A percentile compares a stretch with the other conserved stretches of the same genome.
These are phyloP conservation scores for Scolanthus callimorphus DNA, from an alignment of 92 coral and sea anemone species.

Conservation along the genomic window DNA sequence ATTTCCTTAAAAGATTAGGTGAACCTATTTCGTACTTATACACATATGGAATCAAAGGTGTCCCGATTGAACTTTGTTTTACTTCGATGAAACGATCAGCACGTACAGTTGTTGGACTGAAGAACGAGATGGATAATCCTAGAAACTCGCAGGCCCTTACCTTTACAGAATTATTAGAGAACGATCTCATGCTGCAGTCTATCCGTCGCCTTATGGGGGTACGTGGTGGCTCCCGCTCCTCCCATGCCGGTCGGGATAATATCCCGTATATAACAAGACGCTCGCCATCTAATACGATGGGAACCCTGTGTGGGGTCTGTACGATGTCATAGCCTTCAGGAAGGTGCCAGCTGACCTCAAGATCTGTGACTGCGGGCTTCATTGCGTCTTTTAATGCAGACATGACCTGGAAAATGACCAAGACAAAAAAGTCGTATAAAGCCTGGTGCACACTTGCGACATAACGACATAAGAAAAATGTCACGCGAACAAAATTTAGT, in stretches of 20 bases:
- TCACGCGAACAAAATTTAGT: too few relatives aligned
- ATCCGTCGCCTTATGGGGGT: constrained; percentile 54
- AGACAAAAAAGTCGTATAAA: neutral
- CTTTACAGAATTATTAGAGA: constrained; percentile 75
- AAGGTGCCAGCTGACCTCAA: constrained; percentile 95
- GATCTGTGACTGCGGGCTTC: constrained; percentile 86
- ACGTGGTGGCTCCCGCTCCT: constrained; percentile 67
- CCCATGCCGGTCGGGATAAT: constrained; percentile 67
- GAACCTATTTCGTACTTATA: too few relatives aligned
- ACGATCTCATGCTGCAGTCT: constrained; percentile 74
- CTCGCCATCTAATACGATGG: constrained; percentile 57
- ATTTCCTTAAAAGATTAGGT: too few relatives aligned
- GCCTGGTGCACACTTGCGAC: too few relatives aligned
- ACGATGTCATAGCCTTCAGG: constrained; percentile 85
- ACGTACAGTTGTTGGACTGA: too few relatives aligned
- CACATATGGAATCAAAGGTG: too few relatives aligned
- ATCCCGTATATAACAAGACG: constrained; percentile 79
- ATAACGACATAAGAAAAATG: too few relatives aligned
- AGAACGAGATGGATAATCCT: too few relatives aligned
- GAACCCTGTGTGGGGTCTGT: constrained; percentile 68
- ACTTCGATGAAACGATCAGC: too few relatives aligned
- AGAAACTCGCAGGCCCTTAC: too few relatives aligned
- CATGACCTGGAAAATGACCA: constrained; percentile 47
- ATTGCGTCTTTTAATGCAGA: constrained; percentile 67
- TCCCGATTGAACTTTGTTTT: too few relatives aligned